Base-by-base conservation (phyloP, 2,888 invertebrate species). In the Zele albiditarsus region DNA sequence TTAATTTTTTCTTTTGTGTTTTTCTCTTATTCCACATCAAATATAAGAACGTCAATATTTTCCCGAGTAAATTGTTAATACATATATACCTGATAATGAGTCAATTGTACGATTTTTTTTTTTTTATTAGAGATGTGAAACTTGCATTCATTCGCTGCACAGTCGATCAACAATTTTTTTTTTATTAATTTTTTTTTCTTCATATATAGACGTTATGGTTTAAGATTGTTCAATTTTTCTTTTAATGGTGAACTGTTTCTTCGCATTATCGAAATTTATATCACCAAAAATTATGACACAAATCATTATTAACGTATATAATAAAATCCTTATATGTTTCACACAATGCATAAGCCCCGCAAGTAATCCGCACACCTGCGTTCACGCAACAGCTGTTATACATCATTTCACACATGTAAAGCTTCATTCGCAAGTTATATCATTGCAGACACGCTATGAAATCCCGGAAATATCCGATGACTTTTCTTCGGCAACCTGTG, bases 111-210 rank as follows among this genome's bases (percentile, higher is more conserved):
- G 80, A 46, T 82, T 83, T 74, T 77, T 77, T 77, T 78, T 82
- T 84, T 83, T 82, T 4, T 53, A 23, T 53, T n/a, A 8, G 8
- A 80, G 81, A 80, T 77, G 83, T 84, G 81, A 82, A 78, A 77
- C 77, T 78, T 80, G 75, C 80, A 79, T 80, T 74, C 80, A 53
- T 53, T 68, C 46, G 71, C 77, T 74, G 78, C 74, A 79, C 79
- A 81, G 79, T 82, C 82, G 78, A 76, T 75, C 84, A 85, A 85
- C 85, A 84, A 82, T 80, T 73, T 81, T 84, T 84, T 81, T 84
- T 84, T 82, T 82, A 80, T 79, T 78, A 79, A 77, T 81, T 81
- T 76, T 79, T 81, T 71, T 73, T 46, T n/a, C 20, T 23, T 53
- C 2, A n/a, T 20, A 53, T 53, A 10, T 53, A 53, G 53, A 20